phyloP scores from a whole-genome alignment of 2,888 invertebrate genomes.

The Blomia tropicalis region DNA sequence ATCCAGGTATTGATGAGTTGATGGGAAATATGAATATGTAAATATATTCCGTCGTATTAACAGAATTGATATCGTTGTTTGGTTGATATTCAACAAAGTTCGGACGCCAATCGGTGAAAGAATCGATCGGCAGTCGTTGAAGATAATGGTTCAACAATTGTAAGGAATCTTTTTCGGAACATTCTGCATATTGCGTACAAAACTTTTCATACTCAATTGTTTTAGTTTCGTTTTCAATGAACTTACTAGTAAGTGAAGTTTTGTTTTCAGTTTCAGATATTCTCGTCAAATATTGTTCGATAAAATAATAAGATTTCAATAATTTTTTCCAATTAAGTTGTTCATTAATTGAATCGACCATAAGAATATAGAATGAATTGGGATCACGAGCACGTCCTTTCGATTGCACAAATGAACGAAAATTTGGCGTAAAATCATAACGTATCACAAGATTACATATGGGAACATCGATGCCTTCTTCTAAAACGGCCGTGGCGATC shows the following conservation, averaged over 20 bases:
- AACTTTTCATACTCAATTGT: not conserved
- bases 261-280: not conserved
- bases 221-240: not conserved
- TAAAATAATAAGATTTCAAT: slow-evolving; percentile 56
- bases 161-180: not conserved
- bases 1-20: not conserved
- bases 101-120: not conserved
- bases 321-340: slow-evolving; percentile 46
- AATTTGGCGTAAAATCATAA: slow-evolving; percentile 28
- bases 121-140: not conserved
- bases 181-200: not conserved
- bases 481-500: slow-evolving; percentile 30
- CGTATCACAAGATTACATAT: slow-evolving; percentile 30
- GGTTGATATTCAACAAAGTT: not conserved
- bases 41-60: not conserved
- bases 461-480: slow-evolving; percentile 31
- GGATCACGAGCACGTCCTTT: slow-evolving; percentile 30
- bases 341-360: slow-evolving; percentile 38
- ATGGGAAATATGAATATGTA: not conserved
- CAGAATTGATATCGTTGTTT: not conserved
- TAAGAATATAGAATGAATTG: slow-evolving; percentile 25
- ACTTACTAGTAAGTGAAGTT: not conserved
- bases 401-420: slow-evolving; percentile 29
- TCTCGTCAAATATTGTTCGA: slow-evolving; percentile 44
- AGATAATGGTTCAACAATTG: not conserved